Evolutionary conservation across 92 coral and sea anemone species (phyloP).

Genomic region (Epizoanthus rinbou): DNA sequence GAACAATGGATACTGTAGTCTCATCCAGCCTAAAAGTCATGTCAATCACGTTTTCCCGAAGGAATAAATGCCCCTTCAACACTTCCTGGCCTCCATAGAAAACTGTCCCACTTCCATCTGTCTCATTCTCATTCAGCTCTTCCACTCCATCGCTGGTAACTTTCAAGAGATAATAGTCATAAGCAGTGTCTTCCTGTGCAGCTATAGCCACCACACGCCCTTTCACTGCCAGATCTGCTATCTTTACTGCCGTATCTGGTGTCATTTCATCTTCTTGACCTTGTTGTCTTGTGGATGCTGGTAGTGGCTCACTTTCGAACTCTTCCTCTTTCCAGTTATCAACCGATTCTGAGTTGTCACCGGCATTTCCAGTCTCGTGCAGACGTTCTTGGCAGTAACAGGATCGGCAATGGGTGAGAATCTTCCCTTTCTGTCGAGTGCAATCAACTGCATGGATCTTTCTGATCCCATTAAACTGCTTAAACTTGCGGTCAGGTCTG

Average conservation of each 20-base stretch:
- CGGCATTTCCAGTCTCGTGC: background rate
- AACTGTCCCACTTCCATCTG: background rate
- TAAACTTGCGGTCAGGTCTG: constrained; percentile 38
- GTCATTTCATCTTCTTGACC: background rate
- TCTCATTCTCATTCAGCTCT: constrained; percentile 6
- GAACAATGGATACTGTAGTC: constrained; percentile 35
- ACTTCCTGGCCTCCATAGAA: constrained; percentile 10
- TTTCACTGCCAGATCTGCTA: background rate
- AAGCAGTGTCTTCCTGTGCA: constrained; percentile 3
- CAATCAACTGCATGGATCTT: constrained; percentile 7
- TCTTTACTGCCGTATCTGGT: constrained; percentile 1
- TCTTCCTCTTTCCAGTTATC: background rate
- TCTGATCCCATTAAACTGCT: constrained; percentile 7
- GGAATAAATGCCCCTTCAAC: background rate
- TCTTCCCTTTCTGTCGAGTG: background rate
- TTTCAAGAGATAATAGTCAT: constrained; percentile 4
- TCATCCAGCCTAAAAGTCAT: no score
- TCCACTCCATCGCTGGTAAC: constrained; percentile 13
- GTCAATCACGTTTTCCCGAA: constrained; percentile 7
- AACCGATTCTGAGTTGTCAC: background rate
- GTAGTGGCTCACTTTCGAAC: constrained; percentile 2
- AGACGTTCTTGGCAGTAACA: constrained; percentile 7
- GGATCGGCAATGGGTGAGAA: background rate
- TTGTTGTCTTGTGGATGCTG: constrained; percentile 5
- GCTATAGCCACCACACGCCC: constrained; percentile 15